These are phyloP conservation scores for Mamestra brassicae DNA, from an alignment of 2,888 invertebrate species.

Conservation along the genomic window DNA sequence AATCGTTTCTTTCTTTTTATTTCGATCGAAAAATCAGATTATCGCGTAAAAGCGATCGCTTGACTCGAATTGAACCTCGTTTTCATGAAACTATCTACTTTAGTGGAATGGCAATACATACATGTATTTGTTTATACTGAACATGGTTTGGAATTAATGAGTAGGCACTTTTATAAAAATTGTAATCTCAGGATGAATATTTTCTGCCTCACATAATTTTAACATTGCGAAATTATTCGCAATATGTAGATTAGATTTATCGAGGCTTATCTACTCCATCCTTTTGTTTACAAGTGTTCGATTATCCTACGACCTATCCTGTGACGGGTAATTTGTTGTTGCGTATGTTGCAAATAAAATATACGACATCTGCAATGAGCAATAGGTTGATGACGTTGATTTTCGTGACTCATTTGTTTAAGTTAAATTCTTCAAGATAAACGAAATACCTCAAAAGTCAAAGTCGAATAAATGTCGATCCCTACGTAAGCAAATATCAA, in stretches of 20 bases:
- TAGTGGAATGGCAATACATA: no score
- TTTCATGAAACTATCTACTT: no score
- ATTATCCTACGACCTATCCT: no score
- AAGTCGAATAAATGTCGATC: constrained; percentile 20
- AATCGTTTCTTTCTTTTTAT: no score
- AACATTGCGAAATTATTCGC: constrained; percentile 8
- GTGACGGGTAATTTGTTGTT: not conserved
- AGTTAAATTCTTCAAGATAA: constrained; percentile 21
- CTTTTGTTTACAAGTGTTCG: constrained; percentile 12
- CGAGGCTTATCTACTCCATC: constrained; percentile 13
- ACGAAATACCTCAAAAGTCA: constrained; percentile 8
- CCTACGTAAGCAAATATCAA: constrained; percentile 7
- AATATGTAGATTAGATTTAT: constrained; percentile 8
- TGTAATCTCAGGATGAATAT: not conserved
- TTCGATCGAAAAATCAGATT: no score
- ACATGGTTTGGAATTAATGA: no score
- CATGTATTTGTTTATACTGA: no score
- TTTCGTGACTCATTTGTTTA: constrained; percentile 28
- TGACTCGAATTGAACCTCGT: no score
- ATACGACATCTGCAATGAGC: not conserved
- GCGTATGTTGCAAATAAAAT: not conserved
- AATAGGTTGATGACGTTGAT: not conserved
- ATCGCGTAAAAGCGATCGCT: no score
- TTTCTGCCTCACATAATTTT: not conserved
- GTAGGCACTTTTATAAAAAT: no score